phyloP scores from a whole-genome alignment of 1,140 invertebrate species.

The Antheraea mylitta region DNA sequence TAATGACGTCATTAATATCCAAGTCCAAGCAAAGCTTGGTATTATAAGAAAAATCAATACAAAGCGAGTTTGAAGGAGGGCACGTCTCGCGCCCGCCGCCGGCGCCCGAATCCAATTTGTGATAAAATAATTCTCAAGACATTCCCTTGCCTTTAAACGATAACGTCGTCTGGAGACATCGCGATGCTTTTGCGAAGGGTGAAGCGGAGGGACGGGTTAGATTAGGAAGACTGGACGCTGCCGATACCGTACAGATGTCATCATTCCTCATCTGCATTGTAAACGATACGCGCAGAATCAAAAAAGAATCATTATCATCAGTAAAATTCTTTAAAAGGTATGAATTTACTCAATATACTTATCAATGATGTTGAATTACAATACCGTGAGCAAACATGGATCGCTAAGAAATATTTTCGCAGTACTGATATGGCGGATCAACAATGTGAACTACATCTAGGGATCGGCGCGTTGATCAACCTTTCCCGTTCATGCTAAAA shows the following conservation, averaged over 20 bases:
- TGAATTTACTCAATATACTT: too few relatives aligned
- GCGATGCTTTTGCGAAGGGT: background rate
- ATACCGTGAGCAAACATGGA: too few relatives aligned
- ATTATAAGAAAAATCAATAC: constrained; percentile 11
- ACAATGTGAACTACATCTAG: too few relatives aligned
- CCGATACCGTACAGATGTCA: background rate
- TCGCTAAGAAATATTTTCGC: too few relatives aligned
- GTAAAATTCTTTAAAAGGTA: too few relatives aligned
- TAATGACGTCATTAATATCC: too few relatives aligned
- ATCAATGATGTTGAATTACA: too few relatives aligned
- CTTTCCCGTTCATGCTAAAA: too few relatives aligned
- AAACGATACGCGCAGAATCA: background rate
- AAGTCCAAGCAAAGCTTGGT: background rate
- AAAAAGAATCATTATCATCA: too few relatives aligned
- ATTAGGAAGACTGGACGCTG: background rate
- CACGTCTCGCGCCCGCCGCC: constrained; percentile 1
- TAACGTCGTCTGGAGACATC: constrained; percentile 5
- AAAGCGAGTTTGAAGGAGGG: background rate
- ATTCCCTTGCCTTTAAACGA: background rate
- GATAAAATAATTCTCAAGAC: constrained; percentile 10
- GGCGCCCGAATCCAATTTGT: constrained; percentile 2
- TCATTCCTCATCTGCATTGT: background rate
- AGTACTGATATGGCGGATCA: too few relatives aligned
- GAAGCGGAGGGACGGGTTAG: background rate
- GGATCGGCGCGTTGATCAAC: too few relatives aligned